A percentile compares a stretch with the other conserved stretches of the same genome.
Conservation (phyloP, 2,113 vertebrate species). For the Platysteira castanea region DNA sequence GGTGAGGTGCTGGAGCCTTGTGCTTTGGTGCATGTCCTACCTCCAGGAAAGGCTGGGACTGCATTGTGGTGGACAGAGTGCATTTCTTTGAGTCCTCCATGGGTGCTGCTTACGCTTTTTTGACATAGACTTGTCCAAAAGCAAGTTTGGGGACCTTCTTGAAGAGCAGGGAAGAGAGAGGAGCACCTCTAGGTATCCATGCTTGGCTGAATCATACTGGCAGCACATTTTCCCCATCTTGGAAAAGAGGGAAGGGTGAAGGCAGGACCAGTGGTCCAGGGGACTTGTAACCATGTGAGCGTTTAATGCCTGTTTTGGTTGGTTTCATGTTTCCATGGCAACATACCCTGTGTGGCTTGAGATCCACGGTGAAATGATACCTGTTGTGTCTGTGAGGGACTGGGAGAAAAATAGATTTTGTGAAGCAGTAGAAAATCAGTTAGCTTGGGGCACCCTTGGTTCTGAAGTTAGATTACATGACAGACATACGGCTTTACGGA, state of each 20-base stretch:
- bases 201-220: background rate
- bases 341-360: background rate
- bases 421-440: background rate
- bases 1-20: background rate
- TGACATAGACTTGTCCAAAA: background rate
- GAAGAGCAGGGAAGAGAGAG: background rate
- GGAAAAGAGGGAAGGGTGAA: background rate
- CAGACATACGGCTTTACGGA: background rate
- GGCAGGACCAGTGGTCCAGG: background rate
- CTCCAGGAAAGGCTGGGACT: background rate
- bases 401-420: background rate
- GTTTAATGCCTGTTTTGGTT: background rate
- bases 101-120: background rate
- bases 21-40: background rate
- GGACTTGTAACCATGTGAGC: background rate
- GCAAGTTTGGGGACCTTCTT: background rate
- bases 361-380: background rate
- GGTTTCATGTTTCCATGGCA: background rate
- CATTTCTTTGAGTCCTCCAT: background rate
- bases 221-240: background rate
- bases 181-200: background rate
- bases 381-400: background rate
- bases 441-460: background rate
- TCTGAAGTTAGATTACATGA: background rate
- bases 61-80: rapidly evolving